Conservation (phyloP, 2,113 vertebrate species). For the Trochalopteron elliotii region DNA sequence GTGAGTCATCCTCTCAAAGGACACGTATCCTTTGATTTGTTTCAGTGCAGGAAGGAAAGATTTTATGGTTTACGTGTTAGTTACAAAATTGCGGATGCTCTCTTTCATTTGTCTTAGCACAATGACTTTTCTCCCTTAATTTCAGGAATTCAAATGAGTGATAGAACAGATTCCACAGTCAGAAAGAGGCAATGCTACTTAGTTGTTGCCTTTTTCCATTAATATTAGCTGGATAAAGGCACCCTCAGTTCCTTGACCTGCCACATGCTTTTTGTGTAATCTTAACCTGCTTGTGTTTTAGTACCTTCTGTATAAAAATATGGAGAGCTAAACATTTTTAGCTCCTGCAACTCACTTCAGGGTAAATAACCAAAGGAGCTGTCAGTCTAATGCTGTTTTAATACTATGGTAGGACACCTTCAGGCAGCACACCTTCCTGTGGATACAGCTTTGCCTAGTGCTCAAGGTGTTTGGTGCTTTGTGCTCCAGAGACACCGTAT, state of each 20-base stretch:
- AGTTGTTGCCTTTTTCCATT: not conserved
- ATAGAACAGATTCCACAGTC: not conserved
- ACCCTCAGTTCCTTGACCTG: not conserved
- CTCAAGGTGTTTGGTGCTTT: not conserved
- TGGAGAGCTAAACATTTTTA: not conserved
- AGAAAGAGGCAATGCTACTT: not conserved
- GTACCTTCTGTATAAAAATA: not conserved
- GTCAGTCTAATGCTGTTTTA: not conserved
- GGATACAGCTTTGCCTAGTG: not conserved
- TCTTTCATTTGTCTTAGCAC: not conserved
- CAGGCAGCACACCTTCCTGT: not conserved
- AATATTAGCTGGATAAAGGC: not conserved
- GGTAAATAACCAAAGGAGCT: not conserved
- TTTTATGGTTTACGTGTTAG: not conserved
- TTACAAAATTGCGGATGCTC: not conserved
- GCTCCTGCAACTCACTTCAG: not conserved
- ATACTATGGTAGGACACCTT: not conserved
- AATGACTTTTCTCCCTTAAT: not conserved
- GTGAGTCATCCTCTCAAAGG: slow-evolving; percentile 38
- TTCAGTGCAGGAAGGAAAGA: not conserved
- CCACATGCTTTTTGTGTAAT: not conserved
- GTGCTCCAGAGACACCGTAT: not conserved
- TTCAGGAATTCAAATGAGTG: not conserved
- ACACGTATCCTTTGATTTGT: not conserved
- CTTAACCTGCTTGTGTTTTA: not conserved